Percentiles rank a stretch among this genome's conserved stretches.
phyloP scores from a whole-genome alignment of 1,140 invertebrate genomes.

The Anthonomus grandis region DNA sequence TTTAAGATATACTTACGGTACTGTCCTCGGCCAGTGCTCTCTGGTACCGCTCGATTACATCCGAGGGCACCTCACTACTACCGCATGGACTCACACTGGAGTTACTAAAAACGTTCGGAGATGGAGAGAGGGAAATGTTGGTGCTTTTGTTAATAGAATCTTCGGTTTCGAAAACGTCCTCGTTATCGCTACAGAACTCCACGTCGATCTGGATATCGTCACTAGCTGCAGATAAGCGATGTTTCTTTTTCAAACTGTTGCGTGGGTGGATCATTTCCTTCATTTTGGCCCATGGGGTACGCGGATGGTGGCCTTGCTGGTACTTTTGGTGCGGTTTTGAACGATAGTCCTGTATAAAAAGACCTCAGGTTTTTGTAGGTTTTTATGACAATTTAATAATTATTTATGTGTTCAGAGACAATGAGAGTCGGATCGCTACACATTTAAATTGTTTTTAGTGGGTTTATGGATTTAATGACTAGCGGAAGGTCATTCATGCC shows the following conservation, averaged over 20 bases:
- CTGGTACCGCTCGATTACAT: constrained; percentile 38
- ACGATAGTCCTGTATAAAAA: constrained; percentile 7
- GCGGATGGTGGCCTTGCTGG: constrained; percentile 34
- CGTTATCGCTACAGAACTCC: constrained; percentile 48
- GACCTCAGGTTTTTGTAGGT: too few relatives aligned
- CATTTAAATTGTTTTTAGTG: too few relatives aligned
- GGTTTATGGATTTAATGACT: too few relatives aligned
- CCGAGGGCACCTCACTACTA: constrained; percentile 31
- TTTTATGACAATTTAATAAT: too few relatives aligned
- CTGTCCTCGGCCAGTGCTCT: constrained; percentile 32
- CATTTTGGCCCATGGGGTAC: constrained; percentile 67
- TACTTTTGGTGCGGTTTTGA: constrained; percentile 31
- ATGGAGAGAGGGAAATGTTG: constrained; percentile 22
- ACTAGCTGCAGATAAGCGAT: constrained; percentile 43
- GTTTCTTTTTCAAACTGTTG: constrained; percentile 62
- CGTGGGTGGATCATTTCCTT: constrained; percentile 68
- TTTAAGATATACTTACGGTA: constrained; percentile 23
- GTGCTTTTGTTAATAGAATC: constrained; percentile 41
- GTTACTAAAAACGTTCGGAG: constrained; percentile 19
- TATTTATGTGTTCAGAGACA: too few relatives aligned
- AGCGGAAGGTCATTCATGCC: too few relatives aligned
- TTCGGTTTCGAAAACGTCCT: constrained; percentile 53
- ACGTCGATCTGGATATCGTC: constrained; percentile 43
- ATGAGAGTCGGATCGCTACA: too few relatives aligned
- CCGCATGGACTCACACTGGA: constrained; percentile 22